These are phyloP conservation scores for Steinernema feltiae DNA, from an alignment of 1,140 invertebrate genomes.

Conservation along the genomic window DNA sequence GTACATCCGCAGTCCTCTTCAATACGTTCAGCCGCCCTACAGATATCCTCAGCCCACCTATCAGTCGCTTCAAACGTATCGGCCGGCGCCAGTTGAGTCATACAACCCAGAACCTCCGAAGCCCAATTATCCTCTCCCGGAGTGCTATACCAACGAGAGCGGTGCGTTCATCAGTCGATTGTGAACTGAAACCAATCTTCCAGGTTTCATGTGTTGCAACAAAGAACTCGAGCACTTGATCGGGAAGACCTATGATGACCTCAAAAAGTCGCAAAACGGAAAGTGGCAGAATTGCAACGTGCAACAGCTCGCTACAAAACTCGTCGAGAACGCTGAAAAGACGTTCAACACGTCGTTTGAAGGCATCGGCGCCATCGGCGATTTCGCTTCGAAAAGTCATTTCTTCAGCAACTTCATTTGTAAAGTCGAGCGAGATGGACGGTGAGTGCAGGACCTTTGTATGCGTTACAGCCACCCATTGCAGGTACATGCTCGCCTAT, in stretches of 20 bases:
- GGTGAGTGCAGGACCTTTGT: neutral
- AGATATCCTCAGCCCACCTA: neutral
- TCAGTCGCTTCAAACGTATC: neutral
- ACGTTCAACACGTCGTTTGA: slow-evolving; percentile 36
- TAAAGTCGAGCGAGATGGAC: slow-evolving; percentile 29
- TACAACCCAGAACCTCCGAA: neutral
- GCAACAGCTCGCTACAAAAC: slow-evolving; percentile 24
- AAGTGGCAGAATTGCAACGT: slow-evolving; percentile 27
- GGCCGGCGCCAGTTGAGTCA: neutral
- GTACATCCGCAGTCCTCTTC: neutral
- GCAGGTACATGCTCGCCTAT: neutral
- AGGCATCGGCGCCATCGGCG: slow-evolving; percentile 24
- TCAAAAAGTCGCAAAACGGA: slow-evolving; percentile 24
- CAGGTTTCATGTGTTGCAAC: slow-evolving; percentile 40
- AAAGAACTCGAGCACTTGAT: slow-evolving; percentile 29
- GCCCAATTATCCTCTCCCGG: slow-evolving; percentile 23
- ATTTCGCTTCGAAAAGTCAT: slow-evolving; percentile 36
- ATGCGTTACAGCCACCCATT: neutral
- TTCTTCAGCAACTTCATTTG: slow-evolving; percentile 35
- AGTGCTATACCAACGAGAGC: slow-evolving; percentile 31
- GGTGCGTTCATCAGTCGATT: neutral
- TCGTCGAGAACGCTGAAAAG: slow-evolving; percentile 7
- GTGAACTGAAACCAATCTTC: slow-evolving; percentile 6
- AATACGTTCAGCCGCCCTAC: neutral
- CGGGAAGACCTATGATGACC: slow-evolving; percentile 17